Evolutionary conservation across 2,113 vertebrate species (phyloP), one percentile per base, ranked within the genome.

Genomic region (Euleptes europaea): DNA sequence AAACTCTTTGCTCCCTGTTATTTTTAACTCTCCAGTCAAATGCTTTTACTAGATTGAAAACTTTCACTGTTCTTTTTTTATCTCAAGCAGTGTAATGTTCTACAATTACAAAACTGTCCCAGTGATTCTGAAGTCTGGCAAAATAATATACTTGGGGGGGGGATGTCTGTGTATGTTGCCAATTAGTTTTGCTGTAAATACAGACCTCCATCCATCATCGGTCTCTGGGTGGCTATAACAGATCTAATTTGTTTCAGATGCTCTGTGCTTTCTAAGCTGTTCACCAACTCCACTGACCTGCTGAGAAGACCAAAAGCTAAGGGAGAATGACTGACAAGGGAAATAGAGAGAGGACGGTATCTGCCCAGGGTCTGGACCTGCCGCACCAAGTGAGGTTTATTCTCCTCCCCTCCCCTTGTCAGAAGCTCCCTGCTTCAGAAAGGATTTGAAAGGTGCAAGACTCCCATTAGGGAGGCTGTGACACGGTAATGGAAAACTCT

Each of bases 171-270:
- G 97, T 97, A 97, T 98, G 97, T 98, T 98, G 98, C 98, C 98
- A 99, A 99, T 99, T 99, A 99, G 97, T 97, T 97, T 95, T 97
- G 98, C 98, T 97, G 97, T 98, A 99, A 98, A 98, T 97, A 96
- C 96, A 97, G 97, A 97, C 97, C 97, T 97, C 97, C 97, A 98
- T 99, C 98, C 97, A 98, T 99, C 98, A 98, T 97, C 96, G 97
- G 97, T 97, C 97, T 98, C 98, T 98, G 98, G 98, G 98, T 98
- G 98, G 98, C 97, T 98, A 97, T 97, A 97, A 97, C 93, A 91
- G 97, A 97, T 96, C 97, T 99, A 99, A 99, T 99, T 98, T 98
- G 97, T 98, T 98, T 98, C 98, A 99, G 98, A 99, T 99, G 98
- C 96, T 96, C 95, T 60, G 66, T 93, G 94, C 93, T 97, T 95